Conservation (phyloP, 2,797 vertebrate genomes). For the Labroides dimidiatus region DNA sequence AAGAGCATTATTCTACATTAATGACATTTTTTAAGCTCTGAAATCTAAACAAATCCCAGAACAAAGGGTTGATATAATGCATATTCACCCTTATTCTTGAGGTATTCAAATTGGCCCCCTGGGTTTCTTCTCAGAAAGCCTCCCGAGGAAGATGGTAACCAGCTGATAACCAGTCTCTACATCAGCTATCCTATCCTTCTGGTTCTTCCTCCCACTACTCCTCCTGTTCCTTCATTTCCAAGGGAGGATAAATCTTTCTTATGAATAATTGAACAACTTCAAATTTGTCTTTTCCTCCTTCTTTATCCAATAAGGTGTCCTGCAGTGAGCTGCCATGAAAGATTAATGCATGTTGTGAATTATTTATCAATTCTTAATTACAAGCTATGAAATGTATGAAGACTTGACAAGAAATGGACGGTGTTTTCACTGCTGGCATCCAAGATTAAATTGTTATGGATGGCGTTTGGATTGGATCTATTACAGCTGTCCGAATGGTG, state of each 20-base stretch:
- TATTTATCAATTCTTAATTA: conserved; percentile 85
- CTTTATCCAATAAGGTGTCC: conserved; percentile 82
- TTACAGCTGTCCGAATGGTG: conserved; percentile 70
- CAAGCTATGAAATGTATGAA: conserved; percentile 60
- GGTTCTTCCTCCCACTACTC: conserved; percentile 42
- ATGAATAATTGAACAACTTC: conserved; percentile 82
- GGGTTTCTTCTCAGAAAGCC: conserved; percentile 71
- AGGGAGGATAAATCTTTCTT: conserved; percentile 75
- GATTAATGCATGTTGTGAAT: conserved; percentile 79
- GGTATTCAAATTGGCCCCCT: conserved; percentile 67
- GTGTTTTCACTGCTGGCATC: conserved; percentile 77
- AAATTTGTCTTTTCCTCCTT: conserved; percentile 79
- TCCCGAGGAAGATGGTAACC: conserved; percentile 50
- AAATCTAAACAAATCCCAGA: conserved; percentile 57
- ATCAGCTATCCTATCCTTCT: conserved; percentile 53
- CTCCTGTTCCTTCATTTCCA: conserved; percentile 38
- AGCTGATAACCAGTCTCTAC: conserved; percentile 40
- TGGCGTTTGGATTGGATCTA: conserved; percentile 79
- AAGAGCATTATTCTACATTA: conserved; percentile 2
- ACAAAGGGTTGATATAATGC: conserved; percentile 53
- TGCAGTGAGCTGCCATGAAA: conserved; percentile 67
- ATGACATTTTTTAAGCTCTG: conserved; percentile 32
- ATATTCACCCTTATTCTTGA: conserved; percentile 54
- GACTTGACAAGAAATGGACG: conserved; percentile 79
- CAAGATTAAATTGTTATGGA: conserved; percentile 76